phyloP scores from a whole-genome alignment of 2,113 vertebrate species.

The Orthonyx spaldingii region DNA sequence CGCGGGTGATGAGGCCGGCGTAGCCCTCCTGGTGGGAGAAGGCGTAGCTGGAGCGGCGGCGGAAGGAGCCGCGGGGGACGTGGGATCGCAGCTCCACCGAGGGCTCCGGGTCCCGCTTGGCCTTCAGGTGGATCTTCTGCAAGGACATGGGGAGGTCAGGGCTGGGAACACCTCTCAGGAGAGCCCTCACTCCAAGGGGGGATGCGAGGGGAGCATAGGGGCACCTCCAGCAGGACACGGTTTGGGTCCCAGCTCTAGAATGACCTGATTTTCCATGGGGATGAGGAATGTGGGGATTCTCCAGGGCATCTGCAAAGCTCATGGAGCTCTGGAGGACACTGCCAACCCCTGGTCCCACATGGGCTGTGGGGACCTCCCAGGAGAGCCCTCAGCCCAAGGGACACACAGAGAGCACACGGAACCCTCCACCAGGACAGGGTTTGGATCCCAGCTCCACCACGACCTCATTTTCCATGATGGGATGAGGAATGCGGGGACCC shows the following conservation, averaged over 20 bases:
- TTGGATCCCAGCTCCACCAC: neutral
- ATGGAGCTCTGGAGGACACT: neutral
- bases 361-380: neutral
- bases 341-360: neutral
- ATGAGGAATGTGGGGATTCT: neutral
- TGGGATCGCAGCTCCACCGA: slow-evolving; percentile 54
- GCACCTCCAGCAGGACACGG: rapidly evolving
- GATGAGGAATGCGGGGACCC: rapidly evolving
- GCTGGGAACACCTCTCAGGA: neutral
- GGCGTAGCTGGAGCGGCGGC: slow-evolving; percentile 79
- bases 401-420: too few relatives aligned
- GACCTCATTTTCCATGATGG: neutral
- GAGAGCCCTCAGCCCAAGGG: neutral
- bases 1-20: slow-evolving; percentile 71
- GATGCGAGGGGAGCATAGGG: rapidly evolving
- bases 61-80: neutral
- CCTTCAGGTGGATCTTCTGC: slow-evolving; percentile 1
- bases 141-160: neutral
- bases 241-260: neutral
- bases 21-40: slow-evolving; percentile 81
- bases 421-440: neutral
- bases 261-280: neutral
- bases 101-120: neutral
- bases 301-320: neutral
- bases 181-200: neutral